These are phyloP conservation scores for Lissocephala sabroskyi DNA, from an alignment of 2,888 invertebrate species.

Conservation along the genomic window DNA sequence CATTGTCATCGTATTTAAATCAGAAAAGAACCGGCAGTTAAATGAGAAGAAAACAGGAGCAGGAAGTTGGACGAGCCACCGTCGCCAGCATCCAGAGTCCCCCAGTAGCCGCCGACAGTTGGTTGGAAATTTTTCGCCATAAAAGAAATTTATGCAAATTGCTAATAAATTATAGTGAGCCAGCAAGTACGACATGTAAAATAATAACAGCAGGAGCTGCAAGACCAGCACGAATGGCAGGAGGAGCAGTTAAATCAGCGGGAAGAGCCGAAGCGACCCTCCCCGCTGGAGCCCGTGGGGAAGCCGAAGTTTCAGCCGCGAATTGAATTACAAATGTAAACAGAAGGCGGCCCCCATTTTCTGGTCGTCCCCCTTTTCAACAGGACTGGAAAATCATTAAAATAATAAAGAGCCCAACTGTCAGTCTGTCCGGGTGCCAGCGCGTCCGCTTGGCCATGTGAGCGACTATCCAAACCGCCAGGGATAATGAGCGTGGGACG, in stretches of 20 bases:
- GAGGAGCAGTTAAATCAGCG: conserved; percentile 3
- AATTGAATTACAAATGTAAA: conserved; percentile 64
- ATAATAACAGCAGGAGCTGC: conserved; percentile 47
- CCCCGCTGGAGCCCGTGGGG: not conserved
- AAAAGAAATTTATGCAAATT: conserved; percentile 65
- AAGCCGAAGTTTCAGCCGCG: conserved; percentile 23
- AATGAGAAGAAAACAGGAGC: conserved; percentile 11
- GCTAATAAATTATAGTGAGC: conserved; percentile 64
- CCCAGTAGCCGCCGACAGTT: no score
- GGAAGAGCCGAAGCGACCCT: not conserved
- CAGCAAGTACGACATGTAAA: conserved; percentile 58
- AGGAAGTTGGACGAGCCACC: conserved; percentile 9
- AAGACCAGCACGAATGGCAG: conserved; percentile 4
- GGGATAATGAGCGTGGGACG: conserved; percentile 61
- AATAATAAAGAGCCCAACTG: conserved; percentile 35
- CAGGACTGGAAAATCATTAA: conserved; percentile 52
- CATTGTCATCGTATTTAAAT: conserved; percentile 35
- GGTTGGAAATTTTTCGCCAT: conserved; percentile 37
- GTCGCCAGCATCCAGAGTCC: no score
- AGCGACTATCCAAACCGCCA: no score
- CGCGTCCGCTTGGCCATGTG: no score
- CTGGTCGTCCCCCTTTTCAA: not conserved
- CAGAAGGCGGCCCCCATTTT: conserved; percentile 30
- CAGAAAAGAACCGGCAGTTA: conserved; percentile 25
- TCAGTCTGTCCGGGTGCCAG: not conserved